These are phyloP conservation scores for Bergia sp. DNA, from an alignment of 92 coral and sea anemone species.

Conservation along the genomic window DNA sequence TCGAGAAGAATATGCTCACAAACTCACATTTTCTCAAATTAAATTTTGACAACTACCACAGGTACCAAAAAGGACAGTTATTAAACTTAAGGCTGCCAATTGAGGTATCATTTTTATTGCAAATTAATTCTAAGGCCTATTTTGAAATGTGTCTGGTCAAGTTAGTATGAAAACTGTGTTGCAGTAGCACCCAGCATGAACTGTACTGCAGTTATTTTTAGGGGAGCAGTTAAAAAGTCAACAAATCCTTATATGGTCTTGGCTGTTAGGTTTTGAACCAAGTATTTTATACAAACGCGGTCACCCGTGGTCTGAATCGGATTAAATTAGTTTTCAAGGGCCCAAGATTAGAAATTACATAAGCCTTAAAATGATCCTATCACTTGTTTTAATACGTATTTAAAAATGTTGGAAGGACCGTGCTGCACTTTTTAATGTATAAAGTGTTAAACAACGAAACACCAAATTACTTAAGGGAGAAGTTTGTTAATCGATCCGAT, in stretches of 20 bases:
- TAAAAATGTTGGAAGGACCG: too few species aligned
- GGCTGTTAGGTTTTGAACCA: not conserved
- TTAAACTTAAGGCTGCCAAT: not conserved
- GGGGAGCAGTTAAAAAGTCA: not conserved
- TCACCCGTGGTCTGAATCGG: not conserved
- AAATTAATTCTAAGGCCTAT: too few species aligned
- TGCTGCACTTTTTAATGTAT: too few species aligned
- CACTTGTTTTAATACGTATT: too few species aligned
- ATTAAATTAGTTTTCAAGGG: not conserved
- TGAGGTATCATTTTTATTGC: too few species aligned
- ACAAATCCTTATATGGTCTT: not conserved
- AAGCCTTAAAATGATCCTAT: too few species aligned
- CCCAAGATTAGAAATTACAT: too few species aligned
- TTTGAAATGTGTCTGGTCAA: not conserved
- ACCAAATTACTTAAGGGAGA: too few species aligned
- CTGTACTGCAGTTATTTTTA: not conserved
- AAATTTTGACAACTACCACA: not conserved
- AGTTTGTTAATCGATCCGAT: too few species aligned
- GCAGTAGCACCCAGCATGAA: too few species aligned
- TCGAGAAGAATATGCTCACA: not conserved
- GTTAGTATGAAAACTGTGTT: not conserved
- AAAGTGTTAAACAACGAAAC: too few species aligned
- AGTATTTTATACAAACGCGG: not conserved
- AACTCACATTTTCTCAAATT: too few species aligned
- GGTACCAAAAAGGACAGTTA: not conserved